Percentiles rank a stretch among this genome's conserved stretches.
These are phyloP conservation scores for Tenodera sinensis DNA, from an alignment of 2,888 invertebrate species.

Conservation along the genomic window DNA sequence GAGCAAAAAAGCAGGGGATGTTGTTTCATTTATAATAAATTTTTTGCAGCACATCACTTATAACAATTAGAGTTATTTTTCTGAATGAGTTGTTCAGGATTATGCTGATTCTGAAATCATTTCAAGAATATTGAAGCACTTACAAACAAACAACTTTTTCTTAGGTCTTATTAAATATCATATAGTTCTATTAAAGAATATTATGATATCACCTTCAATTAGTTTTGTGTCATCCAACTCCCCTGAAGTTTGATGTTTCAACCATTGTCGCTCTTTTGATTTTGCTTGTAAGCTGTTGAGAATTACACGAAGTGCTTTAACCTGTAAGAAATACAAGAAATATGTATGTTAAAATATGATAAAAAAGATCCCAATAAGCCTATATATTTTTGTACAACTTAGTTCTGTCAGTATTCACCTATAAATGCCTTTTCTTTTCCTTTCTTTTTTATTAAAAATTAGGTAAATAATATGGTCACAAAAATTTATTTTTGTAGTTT, in stretches of 20 bases:
- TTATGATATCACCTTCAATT: constrained; percentile 68
- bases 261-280: constrained; percentile 92
- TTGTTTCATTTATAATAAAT: too few species aligned
- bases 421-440: not conserved
- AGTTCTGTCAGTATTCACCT: not conserved
- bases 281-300: constrained; percentile 85
- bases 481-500: too few species aligned
- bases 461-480: too few species aligned
- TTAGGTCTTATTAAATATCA: not conserved
- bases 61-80: too few species aligned
- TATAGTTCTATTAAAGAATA: not conserved
- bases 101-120: too few species aligned
- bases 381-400: not conserved
- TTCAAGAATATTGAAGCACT: too few species aligned
- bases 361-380: not conserved
- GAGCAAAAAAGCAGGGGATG: too few species aligned
- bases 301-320: constrained; percentile 81
- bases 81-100: too few species aligned
- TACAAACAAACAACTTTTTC: not conserved
- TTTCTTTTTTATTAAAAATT: too few species aligned
- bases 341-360: not conserved
- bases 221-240: constrained; percentile 93
- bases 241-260: constrained; percentile 88
- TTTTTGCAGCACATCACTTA: too few species aligned
- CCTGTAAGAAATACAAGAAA: constrained; percentile 43